Base-by-base conservation (phyloP, 2,888 invertebrate genomes). In the Pristionchus mayeri region DNA sequence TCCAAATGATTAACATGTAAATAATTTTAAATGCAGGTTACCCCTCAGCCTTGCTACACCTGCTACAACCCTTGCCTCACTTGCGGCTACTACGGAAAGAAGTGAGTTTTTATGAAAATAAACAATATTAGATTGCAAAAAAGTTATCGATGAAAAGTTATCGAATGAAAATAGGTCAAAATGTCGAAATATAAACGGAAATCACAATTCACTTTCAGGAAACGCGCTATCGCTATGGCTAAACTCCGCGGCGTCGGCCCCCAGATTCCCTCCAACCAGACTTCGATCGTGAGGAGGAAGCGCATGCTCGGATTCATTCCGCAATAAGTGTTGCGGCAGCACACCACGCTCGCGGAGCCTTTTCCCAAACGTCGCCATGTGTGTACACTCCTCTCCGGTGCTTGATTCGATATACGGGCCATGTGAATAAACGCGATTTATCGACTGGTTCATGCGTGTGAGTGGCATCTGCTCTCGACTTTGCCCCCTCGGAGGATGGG, bases 1-100 rank as follows among this genome's bases (percentile, higher is more conserved):
- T n/a, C n/a, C n/a, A n/a, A n/a, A n/a, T n/a, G n/a, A n/a, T n/a
- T n/a, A n/a, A n/a, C n/a, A n/a, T n/a, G 44, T 18, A 44, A 44
- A 44, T 13, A 44, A 71, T 71, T 34, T 67, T 75, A n/a, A n/a
- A n/a, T n/a, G n/a, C 44, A 75, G 75, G 76, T 78, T 18, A 21
- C 11, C 4, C 67, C 67, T 4, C 71, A n/a, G 9, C 81, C 81
- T 0, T 82, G 81, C n/a, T 6, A 9, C 27, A 82, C 81, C 34
- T 82, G 81, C 81, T 82, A 82, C 63, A 82, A 82, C n/a, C 81
- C 81, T 27, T 82, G 81, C 30, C 30, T 82, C 13, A 82, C 81
- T 0, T 82, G 81, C 24, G 81, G 81, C 3, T 82, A 82, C 13
- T 80, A 80, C 40, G 80, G 80, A 34, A 80, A 57, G 57, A 80